A percentile compares a stretch with the other conserved stretches of the same genome.
Conservation (phyloP, 2,888 invertebrate genomes). For the Ctenicera cuprea region DNA sequence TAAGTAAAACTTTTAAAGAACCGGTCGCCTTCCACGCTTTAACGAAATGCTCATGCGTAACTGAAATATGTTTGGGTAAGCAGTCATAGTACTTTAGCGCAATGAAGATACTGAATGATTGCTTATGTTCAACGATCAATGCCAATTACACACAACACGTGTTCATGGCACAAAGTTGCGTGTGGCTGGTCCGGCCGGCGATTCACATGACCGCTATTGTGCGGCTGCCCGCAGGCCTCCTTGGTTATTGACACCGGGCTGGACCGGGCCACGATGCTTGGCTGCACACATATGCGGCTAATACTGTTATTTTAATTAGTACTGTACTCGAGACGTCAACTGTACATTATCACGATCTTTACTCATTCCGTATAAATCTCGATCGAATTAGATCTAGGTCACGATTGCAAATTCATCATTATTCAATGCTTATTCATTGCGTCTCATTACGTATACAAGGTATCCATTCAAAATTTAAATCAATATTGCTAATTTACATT, state of each 20-base stretch:
- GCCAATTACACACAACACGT: slow-evolving; percentile 53
- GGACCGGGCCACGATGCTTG: slow-evolving; percentile 56
- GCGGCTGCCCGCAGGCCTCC: slow-evolving; percentile 56
- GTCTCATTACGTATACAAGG: not conserved
- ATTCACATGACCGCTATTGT: slow-evolving; percentile 61
- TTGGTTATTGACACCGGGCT: slow-evolving; percentile 63
- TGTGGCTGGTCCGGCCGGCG: slow-evolving; percentile 54
- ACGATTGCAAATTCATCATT: slow-evolving; percentile 27
- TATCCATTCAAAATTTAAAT: not conserved
- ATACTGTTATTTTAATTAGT: slow-evolving; percentile 64
- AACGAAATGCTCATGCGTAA: slow-evolving; percentile 19
- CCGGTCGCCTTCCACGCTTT: slow-evolving; percentile 1
- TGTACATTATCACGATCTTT: slow-evolving; percentile 49
- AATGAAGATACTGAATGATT: slow-evolving; percentile 18
- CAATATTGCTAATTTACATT: slow-evolving; percentile 1
- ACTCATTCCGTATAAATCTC: slow-evolving; percentile 40
- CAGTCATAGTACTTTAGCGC: slow-evolving; percentile 16
- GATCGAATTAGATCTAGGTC: slow-evolving; percentile 36
- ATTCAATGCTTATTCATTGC: not conserved
- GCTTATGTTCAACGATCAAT: slow-evolving; percentile 41
- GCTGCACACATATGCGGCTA: slow-evolving; percentile 59
- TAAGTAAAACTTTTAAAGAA: not conserved
- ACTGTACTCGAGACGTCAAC: slow-evolving; percentile 52
- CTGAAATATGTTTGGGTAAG: slow-evolving; percentile 19
- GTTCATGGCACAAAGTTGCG: slow-evolving; percentile 48